Percentiles rank a stretch among this genome's conserved stretches.
phyloP scores from a whole-genome alignment of 1,140 invertebrate genomes.

The Lamellibrachia luymesi region DNA sequence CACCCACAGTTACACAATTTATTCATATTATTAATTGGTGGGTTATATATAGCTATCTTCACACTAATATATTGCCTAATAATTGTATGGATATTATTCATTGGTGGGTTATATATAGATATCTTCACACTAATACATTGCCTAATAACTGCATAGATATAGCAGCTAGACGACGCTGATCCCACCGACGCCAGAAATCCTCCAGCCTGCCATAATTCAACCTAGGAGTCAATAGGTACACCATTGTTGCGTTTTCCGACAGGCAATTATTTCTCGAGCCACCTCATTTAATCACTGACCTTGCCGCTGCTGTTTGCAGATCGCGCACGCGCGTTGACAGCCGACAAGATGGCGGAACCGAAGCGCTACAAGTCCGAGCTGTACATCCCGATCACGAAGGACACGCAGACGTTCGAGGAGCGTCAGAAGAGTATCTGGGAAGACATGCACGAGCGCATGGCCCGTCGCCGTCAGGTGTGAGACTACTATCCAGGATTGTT shows the following conservation, averaged over 20 bases:
- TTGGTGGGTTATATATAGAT: no score
- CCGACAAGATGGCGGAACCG: constrained; percentile 19
- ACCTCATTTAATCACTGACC: background rate
- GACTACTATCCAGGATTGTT: constrained; percentile 30
- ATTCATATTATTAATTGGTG: no score
- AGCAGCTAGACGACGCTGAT: background rate
- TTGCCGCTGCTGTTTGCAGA: background rate
- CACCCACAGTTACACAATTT: no score
- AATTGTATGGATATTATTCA: background rate
- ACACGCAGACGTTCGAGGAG: constrained; percentile 46
- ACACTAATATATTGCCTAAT: background rate
- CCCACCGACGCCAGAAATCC: background rate
- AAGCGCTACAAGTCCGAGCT: constrained; percentile 26
- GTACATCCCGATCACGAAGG: constrained; percentile 25
- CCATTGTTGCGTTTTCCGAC: background rate
- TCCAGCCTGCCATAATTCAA: background rate
- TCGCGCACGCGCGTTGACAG: background rate
- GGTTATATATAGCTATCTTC: no score
- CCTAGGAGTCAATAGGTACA: background rate
- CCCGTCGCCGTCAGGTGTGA: constrained; percentile 46
- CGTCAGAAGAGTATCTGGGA: constrained; percentile 51
- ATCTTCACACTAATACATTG: no score
- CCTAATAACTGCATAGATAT: background rate
- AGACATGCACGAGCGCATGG: constrained; percentile 49
- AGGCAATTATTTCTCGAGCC: background rate